A percentile compares a stretch with the other conserved stretches of the same genome.
Conservation (phyloP, 1,140 invertebrate species). For the Tetraneura akinire region DNA sequence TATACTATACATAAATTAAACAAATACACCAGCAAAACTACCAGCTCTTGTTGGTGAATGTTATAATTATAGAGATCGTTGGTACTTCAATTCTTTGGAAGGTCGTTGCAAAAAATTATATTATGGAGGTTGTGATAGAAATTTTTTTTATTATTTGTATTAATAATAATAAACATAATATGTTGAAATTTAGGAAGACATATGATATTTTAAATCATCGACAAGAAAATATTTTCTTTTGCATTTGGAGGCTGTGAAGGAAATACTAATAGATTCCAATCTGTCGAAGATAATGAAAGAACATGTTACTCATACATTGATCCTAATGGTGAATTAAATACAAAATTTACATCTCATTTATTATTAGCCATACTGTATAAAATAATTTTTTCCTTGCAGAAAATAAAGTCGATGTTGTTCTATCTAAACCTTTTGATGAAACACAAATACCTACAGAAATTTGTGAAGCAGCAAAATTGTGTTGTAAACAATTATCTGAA, state of each 20-base stretch:
- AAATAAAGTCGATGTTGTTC: constrained; percentile 58
- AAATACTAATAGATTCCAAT: constrained; percentile 78
- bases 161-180: background rate
- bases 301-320: constrained; percentile 73
- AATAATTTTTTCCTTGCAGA: constrained; percentile 45
- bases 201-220: constrained; percentile 69
- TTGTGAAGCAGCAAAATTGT: constrained; percentile 64
- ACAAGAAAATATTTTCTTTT: constrained; percentile 69
- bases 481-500: constrained; percentile 60
- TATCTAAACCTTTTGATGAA: constrained; percentile 23
- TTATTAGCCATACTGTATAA: background rate
- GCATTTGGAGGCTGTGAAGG: constrained; percentile 81
- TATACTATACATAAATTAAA: background rate
- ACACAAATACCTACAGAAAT: constrained; percentile 57
- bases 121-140: constrained; percentile 81
- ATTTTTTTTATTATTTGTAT: constrained; percentile 57
- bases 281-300: constrained; percentile 79
- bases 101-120: constrained; percentile 74
- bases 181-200: constrained; percentile 49
- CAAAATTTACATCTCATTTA: background rate
- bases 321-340: constrained; percentile 63
- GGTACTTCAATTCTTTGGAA: constrained; percentile 80
- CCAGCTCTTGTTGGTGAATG: constrained; percentile 78
- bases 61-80: constrained; percentile 73
- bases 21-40: constrained; percentile 63